Conservation (phyloP, 53 echinoderm and acorn worm species). For the Echinarachnius parma region DNA sequence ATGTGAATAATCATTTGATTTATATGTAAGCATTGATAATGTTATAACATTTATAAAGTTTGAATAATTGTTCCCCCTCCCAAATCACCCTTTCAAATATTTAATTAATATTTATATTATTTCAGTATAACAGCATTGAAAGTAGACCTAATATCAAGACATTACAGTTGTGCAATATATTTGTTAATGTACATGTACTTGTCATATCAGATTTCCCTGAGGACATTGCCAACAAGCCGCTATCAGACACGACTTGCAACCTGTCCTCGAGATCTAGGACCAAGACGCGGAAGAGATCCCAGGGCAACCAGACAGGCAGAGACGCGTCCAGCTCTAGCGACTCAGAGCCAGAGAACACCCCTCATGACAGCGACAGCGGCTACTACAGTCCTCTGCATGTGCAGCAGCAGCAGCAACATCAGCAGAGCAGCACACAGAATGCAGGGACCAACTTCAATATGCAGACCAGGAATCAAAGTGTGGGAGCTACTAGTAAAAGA, state of each 20-base stretch:
- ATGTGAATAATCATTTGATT: no score
- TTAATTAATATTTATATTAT: no score
- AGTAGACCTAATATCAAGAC: not conserved
- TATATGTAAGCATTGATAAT: no score
- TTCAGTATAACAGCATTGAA: no score
- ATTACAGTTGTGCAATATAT: not conserved
- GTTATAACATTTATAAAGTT: no score
- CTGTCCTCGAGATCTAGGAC: conserved; percentile 43
- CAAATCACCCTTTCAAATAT: no score
- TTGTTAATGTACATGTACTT: not conserved
- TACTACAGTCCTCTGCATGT: conserved; percentile 87
- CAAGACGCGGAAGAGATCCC: conserved; percentile 58
- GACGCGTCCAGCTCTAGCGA: conserved; percentile 77
- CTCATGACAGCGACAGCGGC: conserved; percentile 92
- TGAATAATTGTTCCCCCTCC: no score
- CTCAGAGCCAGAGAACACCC: conserved; percentile 55
- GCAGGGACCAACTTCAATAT: no score
- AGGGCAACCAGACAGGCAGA: conserved; percentile 83
- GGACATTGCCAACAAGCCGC: conserved; percentile 84
- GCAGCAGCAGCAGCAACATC: no score
- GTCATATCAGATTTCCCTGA: conserved; percentile 78
- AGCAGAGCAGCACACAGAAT: conserved; percentile 48
- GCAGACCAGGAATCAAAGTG: conserved; percentile 14
- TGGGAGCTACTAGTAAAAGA: no score
- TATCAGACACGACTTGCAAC: conserved; percentile 76